A percentile compares a stretch with the other conserved stretches of the same genome.
These are phyloP conservation scores for Dysmachus trigonus DNA, from an alignment of 2,888 invertebrate genomes.

Conservation along the genomic window DNA sequence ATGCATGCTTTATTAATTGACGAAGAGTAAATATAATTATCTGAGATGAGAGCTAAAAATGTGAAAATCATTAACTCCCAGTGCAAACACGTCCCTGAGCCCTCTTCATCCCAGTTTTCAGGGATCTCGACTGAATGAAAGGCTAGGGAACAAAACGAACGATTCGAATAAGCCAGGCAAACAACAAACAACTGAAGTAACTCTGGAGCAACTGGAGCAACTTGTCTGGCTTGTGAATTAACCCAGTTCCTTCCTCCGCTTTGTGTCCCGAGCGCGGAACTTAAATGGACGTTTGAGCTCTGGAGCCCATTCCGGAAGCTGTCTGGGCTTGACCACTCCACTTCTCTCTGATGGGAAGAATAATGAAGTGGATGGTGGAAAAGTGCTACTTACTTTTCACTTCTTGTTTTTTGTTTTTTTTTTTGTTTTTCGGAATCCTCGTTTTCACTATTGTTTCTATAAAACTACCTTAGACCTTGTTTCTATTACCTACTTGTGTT, in stretches of 20 bases:
- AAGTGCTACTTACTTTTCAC: background rate
- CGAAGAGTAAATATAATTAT: background rate
- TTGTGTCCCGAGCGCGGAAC: background rate
- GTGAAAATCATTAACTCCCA: background rate
- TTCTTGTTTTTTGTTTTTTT: background rate
- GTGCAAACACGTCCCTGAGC: background rate
- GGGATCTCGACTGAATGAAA: background rate
- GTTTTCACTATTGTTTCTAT: background rate
- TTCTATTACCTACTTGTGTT: background rate
- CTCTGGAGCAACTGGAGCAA: background rate
- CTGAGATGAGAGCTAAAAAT: background rate
- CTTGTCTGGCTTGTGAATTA: background rate
- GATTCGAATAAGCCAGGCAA: background rate
- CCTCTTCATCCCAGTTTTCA: background rate
- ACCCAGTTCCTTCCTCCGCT: background rate
- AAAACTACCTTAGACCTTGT: background rate
- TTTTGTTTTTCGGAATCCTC: background rate
- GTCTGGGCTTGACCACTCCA: background rate
- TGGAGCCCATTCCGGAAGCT: background rate
- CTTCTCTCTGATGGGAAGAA: background rate
- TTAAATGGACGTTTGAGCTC: background rate
- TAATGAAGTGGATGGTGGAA: background rate
- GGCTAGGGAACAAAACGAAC: background rate
- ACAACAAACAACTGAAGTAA: background rate
- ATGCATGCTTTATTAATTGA: background rate